A percentile compares a stretch with the other conserved stretches of the same genome.
Conservation (phyloP, 1,140 invertebrate species). For the Scaptomyza hsui region DNA sequence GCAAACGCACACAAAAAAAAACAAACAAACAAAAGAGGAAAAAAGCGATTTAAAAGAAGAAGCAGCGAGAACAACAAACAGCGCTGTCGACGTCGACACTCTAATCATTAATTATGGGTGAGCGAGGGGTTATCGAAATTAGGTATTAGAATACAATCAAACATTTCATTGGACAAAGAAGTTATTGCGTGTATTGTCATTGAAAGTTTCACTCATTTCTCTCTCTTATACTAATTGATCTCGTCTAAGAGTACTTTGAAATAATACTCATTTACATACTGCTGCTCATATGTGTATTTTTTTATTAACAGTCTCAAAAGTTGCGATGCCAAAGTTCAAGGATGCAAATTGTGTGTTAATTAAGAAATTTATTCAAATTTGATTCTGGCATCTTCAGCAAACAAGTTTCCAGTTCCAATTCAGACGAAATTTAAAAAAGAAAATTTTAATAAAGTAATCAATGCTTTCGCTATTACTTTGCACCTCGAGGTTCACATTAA, state of each 20-base stretch:
- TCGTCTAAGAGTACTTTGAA: background rate
- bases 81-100: background rate
- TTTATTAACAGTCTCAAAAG: background rate
- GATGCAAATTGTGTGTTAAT: background rate
- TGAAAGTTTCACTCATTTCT: background rate
- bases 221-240: background rate
- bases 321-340: background rate
- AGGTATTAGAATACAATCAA: background rate
- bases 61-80: constrained; percentile 17
- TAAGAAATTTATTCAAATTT: background rate
- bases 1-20: constrained; percentile 18
- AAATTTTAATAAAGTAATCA: background rate
- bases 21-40: constrained; percentile 1
- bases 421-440: background rate
- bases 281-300: background rate
- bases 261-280: background rate
- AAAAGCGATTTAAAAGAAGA: constrained; percentile 3
- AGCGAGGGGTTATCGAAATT: background rate
- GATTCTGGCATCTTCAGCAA: background rate
- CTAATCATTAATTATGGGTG: background rate
- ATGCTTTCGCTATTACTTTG: background rate
- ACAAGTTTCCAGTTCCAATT: background rate
- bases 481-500: constrained; percentile 4
- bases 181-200: constrained; percentile 11
- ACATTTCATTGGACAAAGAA: constrained; percentile 18